Evolutionary conservation across 2,113 vertebrate genomes (phyloP).

Genomic region (Grantiella picta): DNA sequence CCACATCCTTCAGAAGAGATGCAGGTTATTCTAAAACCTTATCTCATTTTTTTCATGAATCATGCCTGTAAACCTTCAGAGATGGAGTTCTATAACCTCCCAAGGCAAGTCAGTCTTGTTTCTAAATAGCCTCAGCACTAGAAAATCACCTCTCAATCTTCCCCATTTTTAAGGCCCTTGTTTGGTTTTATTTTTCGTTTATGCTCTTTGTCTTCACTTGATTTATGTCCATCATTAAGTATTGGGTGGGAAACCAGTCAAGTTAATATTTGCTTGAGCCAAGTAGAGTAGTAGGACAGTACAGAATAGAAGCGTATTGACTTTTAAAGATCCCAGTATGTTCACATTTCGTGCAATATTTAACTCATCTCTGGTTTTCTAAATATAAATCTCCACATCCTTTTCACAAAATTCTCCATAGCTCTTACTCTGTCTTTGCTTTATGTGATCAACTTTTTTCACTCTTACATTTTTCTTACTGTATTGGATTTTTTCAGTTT

Average conservation of each 20-base stretch:
- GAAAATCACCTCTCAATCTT: not conserved
- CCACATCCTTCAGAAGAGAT: not conserved
- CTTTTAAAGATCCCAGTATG: not conserved
- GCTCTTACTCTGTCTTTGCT: fast-evolving
- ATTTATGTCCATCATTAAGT: fast-evolving
- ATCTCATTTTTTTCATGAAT: not conserved
- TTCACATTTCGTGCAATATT: not conserved
- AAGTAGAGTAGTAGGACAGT: not conserved
- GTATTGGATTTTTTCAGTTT: not conserved
- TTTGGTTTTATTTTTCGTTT: not conserved
- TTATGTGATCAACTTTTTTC: not conserved
- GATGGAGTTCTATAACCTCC: not conserved
- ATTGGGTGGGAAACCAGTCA: not conserved
- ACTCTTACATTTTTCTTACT: not conserved
- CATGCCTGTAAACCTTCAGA: not conserved
- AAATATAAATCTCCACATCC: not conserved
- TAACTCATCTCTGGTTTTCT: not conserved
- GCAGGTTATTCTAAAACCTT: not conserved
- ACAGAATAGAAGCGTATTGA: not conserved
- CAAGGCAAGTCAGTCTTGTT: not conserved
- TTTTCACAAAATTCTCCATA: not conserved
- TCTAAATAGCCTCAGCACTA: not conserved
- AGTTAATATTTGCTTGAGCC: not conserved
- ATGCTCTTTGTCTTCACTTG: not conserved
- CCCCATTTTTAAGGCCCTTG: not conserved